These are phyloP conservation scores for Drosophila peninsularis DNA, from an alignment of 2,888 invertebrate genomes.

Conservation along the genomic window DNA sequence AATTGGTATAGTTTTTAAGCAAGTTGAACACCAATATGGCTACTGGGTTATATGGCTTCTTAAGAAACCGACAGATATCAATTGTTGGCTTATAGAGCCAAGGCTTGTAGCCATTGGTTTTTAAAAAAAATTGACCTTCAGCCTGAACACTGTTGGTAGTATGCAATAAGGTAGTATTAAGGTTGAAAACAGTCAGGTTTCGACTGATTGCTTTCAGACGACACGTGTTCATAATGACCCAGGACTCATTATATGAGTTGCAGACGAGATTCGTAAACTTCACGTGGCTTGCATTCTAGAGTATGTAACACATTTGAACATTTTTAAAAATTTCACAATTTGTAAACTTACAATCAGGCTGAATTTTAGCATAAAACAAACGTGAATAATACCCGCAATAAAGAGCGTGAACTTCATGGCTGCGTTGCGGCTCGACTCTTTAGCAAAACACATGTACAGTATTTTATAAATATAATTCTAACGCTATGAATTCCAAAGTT, in stretches of 20 bases:
- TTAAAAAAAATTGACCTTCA: not conserved
- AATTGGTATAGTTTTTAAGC: not conserved
- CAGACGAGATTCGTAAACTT: slow-evolving; percentile 1
- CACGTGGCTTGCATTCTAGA: not conserved
- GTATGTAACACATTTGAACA: not conserved
- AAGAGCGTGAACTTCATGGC: not conserved
- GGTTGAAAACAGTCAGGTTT: not conserved
- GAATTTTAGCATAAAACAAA: not conserved
- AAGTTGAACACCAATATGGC: not conserved
- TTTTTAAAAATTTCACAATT: not conserved
- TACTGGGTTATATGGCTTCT: not conserved
- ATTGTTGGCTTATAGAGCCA: not conserved
- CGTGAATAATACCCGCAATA: not conserved
- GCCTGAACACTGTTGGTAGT: not conserved
- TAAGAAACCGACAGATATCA: not conserved
- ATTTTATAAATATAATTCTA: too few species aligned
- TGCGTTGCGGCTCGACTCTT: not conserved
- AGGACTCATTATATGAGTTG: not conserved
- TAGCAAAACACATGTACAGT: not conserved
- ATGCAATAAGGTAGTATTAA: not conserved
- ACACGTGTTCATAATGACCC: not conserved
- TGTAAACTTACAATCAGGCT: not conserved
- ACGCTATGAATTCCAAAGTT: too few species aligned
- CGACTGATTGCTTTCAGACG: not conserved
- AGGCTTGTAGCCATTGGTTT: not conserved